Evolutionary conservation across 1,140 invertebrate genomes (phyloP), one percentile per base, ranked within the genome.

Genomic region (Meloidogyne floridensis): DNA sequence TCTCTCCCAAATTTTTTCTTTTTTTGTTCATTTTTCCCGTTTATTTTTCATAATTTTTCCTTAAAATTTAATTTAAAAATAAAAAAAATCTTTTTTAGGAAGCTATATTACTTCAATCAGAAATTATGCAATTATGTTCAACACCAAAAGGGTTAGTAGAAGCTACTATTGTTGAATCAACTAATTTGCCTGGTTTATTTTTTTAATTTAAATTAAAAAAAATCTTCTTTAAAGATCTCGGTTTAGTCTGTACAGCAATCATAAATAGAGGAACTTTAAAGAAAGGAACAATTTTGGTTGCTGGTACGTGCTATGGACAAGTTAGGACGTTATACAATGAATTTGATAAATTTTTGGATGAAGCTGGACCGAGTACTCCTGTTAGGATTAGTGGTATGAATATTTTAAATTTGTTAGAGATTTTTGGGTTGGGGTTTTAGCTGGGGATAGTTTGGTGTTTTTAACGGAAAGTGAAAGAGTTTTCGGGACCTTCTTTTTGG

Each of bases 201-300:
- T 93, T 13, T 43, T 9, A 18, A 6, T 18, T 32, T 74, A 15
- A 42, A 77, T 75, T 85, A 80, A 20, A 20, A 53, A 81, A 84
- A 71, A 77, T 80, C 75, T 72, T 70, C 75, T 15, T 86, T 87
- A 56, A 70, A 84, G 85, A 82, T 20, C 53, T 83, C 73, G 94
- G 96, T 51, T 96, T 96, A 91, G 91, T 96, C 47, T 94, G 94
- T 0, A 97, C 96, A 9, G 92, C 94, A 71, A 91, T 98, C 74
- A 93, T 99, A 43, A 94, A 96, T 85, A 92, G 95, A 81, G 97
- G 97, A 9, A 96, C 94, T 0, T 89, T 99, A 15, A 93, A 93
- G 73, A 94, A 93, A 89, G 95, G 95, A 7, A 91, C 92, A 75
- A 90, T 95, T 78, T 90, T 99, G 75, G 94, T 98, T 0, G 94